Evolutionary conservation across 2,113 vertebrate genomes (phyloP), one percentile per base, ranked within the genome.

Genomic region (Amazona guildingii): DNA sequence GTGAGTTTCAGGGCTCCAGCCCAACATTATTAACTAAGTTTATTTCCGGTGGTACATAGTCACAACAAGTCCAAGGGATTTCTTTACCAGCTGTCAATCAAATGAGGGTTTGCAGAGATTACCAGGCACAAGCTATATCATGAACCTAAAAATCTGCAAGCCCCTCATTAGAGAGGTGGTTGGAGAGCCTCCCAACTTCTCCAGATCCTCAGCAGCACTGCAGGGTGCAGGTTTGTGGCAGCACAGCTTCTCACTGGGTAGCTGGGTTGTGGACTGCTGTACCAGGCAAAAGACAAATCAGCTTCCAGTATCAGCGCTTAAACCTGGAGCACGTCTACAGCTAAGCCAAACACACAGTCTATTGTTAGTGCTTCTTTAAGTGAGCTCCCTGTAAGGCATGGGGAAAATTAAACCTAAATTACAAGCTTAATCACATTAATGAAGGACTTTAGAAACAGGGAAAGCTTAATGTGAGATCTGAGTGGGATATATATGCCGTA

Each of bases 91-190:
- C 28, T 28, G n/a, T 62, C 68, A 62, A 37, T 68, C 68, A 86
- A 81, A 48, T 41, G 8, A 67, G 41, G 25, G 20, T 62, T 11
- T 67, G 61, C 29, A 62, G 31, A 80, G 25, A 21, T 66, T 83
- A 61, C 10, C 18, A 57, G 43, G 5, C 4, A 61, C 27, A 59
- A 79, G 21, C 17, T 62, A 31, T 33, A 70, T 20, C 17, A 33
- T 9, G 13, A 70, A 43, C 33, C 28, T 61, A 43, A 82, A 86
- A 80, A 55, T 14, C 1, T 1, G 2, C 18, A 49, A 46, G 29
- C 33, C 11, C 16, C 3, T 78, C 20, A 13, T 8, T 0, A 0
- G 15, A 68, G 37, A 64, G 13, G 28, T 1, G 0, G 17, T 7
- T 33, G 19, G 51, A 64, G 28, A 55, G 51, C 11, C 29, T 23